Evolutionary conservation across 2,113 vertebrate species (phyloP).

Genomic region (Dasypus novemcinctus): DNA sequence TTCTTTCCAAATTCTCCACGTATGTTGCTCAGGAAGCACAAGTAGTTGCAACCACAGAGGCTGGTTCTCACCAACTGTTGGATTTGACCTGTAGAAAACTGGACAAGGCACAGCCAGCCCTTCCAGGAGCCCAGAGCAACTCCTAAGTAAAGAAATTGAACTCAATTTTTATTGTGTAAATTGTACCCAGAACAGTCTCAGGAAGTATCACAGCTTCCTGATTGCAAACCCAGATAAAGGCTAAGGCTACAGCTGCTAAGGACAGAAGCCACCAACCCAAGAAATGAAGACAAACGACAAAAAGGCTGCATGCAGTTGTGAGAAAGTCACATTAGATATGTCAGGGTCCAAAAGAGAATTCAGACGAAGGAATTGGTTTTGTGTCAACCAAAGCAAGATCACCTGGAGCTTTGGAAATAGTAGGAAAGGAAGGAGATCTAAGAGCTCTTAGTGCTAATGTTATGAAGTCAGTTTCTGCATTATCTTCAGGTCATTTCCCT

Average conservation of each 20-base stretch:
- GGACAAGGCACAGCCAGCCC: neutral
- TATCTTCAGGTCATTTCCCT: neutral
- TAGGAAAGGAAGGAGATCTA: neutral
- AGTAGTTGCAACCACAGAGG: slow-evolving; percentile 48
- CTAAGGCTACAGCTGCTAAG: slow-evolving; percentile 62
- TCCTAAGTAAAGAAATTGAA: slow-evolving; percentile 68
- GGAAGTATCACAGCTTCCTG: slow-evolving; percentile 79
- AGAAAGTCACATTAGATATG: neutral
- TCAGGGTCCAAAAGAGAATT: neutral
- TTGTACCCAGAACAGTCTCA: slow-evolving; percentile 63
- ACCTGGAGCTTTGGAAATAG: neutral
- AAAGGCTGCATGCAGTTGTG: neutral
- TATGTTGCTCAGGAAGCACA: slow-evolving; percentile 50
- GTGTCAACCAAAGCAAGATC: neutral
- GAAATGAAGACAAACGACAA: slow-evolving; percentile 57
- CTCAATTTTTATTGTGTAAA: slow-evolving; percentile 70
- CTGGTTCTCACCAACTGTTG: slow-evolving; percentile 42
- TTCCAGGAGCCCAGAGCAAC: slow-evolving; percentile 13
- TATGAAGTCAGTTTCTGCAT: neutral
- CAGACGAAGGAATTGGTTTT: neutral
- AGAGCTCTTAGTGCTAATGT: neutral
- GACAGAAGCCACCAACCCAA: slow-evolving; percentile 72
- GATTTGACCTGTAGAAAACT: slow-evolving; percentile 27
- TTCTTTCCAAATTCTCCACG: slow-evolving; percentile 64
- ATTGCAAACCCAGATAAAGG: slow-evolving; percentile 74